A percentile compares a stretch with the other conserved stretches of the same genome.
phyloP scores from a whole-genome alignment of 2,888 invertebrate genomes.

The Fragum whitleyi region DNA sequence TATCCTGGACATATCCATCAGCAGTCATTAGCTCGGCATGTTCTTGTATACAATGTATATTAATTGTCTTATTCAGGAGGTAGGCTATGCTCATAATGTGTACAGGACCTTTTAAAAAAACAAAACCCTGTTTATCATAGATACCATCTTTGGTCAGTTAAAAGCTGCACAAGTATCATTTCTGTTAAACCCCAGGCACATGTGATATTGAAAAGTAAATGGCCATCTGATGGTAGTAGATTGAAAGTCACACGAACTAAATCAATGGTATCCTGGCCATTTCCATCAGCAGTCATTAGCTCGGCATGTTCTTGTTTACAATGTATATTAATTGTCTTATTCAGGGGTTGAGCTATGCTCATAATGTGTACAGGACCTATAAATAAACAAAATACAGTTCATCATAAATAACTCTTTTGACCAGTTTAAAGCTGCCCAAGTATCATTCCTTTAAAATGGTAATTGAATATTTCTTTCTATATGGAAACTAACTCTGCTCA shows the following conservation, averaged over 20 bases:
- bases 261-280: not conserved
- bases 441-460: too few species aligned
- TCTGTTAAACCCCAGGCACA: too few species aligned
- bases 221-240: too few species aligned
- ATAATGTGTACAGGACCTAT: not conserved
- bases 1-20: not conserved
- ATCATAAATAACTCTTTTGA: too few species aligned
- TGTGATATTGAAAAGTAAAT: not conserved
- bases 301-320: not conserved
- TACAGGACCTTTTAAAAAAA: not conserved
- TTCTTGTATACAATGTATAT: not conserved
- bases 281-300: not conserved
- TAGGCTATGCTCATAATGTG: not conserved
- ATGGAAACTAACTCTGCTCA: too few species aligned
- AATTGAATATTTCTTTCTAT: too few species aligned
- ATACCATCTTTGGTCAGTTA: too few species aligned
- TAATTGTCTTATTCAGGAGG: not conserved
- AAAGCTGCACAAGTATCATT: too few species aligned
- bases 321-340: not conserved
- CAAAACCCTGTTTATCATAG: too few species aligned
- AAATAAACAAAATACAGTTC: not conserved
- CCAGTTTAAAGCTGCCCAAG: too few species aligned
- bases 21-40: not conserved
- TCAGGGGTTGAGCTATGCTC: not conserved
- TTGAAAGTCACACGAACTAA: not conserved